phyloP scores from a whole-genome alignment of 2,888 invertebrate species.

The Leucoma salicis region DNA sequence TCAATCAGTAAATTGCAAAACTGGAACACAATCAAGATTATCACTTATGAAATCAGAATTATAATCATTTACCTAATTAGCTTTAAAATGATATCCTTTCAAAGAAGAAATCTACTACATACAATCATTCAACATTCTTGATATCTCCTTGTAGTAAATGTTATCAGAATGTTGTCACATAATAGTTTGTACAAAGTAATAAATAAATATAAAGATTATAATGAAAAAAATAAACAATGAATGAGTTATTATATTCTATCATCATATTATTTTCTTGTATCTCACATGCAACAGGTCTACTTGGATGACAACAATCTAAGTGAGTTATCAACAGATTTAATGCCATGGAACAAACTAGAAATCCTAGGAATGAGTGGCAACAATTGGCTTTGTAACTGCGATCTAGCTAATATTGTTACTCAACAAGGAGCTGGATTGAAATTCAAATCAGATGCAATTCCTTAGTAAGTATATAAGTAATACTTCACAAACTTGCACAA shows the following conservation, averaged over 20 bases:
- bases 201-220: neutral
- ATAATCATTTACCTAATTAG: neutral
- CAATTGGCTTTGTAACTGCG: conserved; percentile 85
- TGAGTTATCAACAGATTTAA: conserved; percentile 74
- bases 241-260: neutral
- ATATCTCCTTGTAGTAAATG: neutral
- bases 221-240: neutral
- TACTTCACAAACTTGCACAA: no score
- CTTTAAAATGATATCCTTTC: no score
- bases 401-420: conserved; percentile 66
- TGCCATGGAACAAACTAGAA: conserved; percentile 80
- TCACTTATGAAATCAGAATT: conserved; percentile 9
- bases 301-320: conserved; percentile 83
- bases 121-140: neutral
- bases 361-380: conserved; percentile 83
- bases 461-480: conserved; percentile 56
- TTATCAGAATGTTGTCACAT: neutral
- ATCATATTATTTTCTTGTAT: neutral
- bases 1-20: conserved; percentile 56
- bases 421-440: conserved; percentile 63
- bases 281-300: conserved; percentile 73
- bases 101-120: no score
- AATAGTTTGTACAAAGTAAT: neutral
- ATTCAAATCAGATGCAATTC: conserved; percentile 62
- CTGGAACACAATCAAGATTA: conserved; percentile 27